A percentile compares a stretch with the other conserved stretches of the same genome.
phyloP scores from a whole-genome alignment of 2,888 invertebrate genomes.

The Pseudolycoriella hygida region DNA sequence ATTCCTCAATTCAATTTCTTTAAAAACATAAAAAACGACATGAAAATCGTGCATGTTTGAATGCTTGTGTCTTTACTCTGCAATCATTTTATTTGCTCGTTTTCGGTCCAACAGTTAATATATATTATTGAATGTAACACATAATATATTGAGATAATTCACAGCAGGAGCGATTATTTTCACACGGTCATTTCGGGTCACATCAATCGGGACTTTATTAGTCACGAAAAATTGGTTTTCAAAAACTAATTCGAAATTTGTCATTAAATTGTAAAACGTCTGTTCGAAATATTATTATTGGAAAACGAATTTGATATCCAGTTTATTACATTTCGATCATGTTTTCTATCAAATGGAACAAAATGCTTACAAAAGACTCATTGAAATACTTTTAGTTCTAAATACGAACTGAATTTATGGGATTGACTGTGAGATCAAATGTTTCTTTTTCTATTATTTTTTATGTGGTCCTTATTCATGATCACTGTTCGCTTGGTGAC shows the following conservation, averaged over 20 bases:
- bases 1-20: background rate
- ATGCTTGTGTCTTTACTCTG: background rate
- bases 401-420: too few species aligned
- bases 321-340: too few species aligned
- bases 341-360: too few species aligned
- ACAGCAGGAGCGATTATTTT: slow-evolving; percentile 4
- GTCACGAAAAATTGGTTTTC: background rate
- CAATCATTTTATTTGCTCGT: background rate
- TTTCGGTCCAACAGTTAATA: background rate
- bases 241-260: slow-evolving; percentile 1
- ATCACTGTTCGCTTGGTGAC: too few species aligned
- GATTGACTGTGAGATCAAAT: too few species aligned
- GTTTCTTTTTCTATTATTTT: too few species aligned
- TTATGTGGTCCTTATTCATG: too few species aligned
- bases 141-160: slow-evolving; percentile 2
- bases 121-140: background rate
- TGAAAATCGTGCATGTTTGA: background rate
- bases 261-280: background rate
- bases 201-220: slow-evolving; percentile 3
- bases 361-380: too few species aligned
- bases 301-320: too few species aligned
- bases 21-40: background rate
- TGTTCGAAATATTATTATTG: too few species aligned
- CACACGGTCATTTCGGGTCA: slow-evolving; percentile 3
- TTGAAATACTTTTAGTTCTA: too few species aligned